phyloP scores from a whole-genome alignment of 2,888 invertebrate genomes.

The Caenorhabditis sp. region DNA sequence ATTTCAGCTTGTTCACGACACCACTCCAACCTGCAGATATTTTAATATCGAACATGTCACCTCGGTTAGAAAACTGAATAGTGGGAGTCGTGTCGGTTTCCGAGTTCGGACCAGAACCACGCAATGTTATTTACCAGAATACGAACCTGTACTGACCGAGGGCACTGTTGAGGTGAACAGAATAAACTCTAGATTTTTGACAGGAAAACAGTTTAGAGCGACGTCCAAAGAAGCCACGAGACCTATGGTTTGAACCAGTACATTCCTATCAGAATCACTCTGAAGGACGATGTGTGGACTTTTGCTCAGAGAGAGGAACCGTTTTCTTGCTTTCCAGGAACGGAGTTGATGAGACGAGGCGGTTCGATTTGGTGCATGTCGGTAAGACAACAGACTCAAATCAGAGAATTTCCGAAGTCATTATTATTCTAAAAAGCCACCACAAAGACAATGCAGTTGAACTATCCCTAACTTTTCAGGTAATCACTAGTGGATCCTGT shows the following conservation, averaged over 20 bases:
- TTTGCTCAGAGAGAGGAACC: neutral
- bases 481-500: neutral
- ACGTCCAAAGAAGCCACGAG: neutral
- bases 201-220: neutral
- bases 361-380: constrained; percentile 9
- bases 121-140: neutral
- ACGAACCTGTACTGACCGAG: neutral
- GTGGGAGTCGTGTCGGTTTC: neutral
- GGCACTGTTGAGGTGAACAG: neutral
- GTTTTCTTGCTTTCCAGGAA: neutral
- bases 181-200: neutral
- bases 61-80: neutral
- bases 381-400: no score
- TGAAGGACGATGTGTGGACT: constrained; percentile 18
- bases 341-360: neutral
- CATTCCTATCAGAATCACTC: neutral
- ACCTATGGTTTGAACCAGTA: neutral
- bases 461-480: no score
- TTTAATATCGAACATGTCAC: neutral
- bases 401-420: no score
- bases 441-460: no score
- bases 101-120: neutral
- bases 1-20: constrained; percentile 16
- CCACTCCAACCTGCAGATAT: neutral
- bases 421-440: no score